Conservation (phyloP, 2,888 invertebrate genomes). For the Tetranychus truncatus region DNA sequence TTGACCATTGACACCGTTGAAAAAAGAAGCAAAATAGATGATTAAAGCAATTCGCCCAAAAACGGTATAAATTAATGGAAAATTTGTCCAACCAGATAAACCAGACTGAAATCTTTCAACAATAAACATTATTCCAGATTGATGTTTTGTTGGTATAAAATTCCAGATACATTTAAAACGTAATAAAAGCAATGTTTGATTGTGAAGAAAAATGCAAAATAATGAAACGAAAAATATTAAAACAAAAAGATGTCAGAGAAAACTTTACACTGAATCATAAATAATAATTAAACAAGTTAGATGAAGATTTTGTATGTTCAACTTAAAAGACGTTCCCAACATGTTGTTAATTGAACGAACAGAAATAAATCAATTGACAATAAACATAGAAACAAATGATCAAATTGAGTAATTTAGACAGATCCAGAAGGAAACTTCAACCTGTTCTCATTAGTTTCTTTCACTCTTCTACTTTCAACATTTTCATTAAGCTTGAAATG, state of each 20-base stretch:
- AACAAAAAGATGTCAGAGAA: neutral
- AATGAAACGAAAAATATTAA: neutral
- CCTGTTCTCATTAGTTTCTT: neutral
- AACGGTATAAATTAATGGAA: neutral
- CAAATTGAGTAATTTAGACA: too few species aligned
- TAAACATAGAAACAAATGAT: too few species aligned
- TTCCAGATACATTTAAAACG: neutral
- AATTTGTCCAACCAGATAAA: neutral
- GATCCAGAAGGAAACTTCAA: neutral
- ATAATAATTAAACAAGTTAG: neutral
- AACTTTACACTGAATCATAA: neutral
- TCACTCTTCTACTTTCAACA: too few species aligned
- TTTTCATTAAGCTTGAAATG: too few species aligned
- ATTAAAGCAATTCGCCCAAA: neutral
- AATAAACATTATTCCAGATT: neutral
- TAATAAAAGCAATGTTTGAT: neutral
- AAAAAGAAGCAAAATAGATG: neutral
- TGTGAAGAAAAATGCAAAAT: too few species aligned
- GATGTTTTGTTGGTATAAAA: neutral
- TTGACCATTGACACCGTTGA: neutral
- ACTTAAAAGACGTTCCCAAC: too few species aligned
- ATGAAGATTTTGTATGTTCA: too few species aligned
- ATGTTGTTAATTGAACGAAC: too few species aligned
- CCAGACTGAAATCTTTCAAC: neutral
- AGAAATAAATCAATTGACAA: too few species aligned